A percentile compares a stretch with the other conserved stretches of the same genome.
These are phyloP conservation scores for Centruroides sculpturatus DNA, from an alignment of 1,140 invertebrate species.

Conservation along the genomic window DNA sequence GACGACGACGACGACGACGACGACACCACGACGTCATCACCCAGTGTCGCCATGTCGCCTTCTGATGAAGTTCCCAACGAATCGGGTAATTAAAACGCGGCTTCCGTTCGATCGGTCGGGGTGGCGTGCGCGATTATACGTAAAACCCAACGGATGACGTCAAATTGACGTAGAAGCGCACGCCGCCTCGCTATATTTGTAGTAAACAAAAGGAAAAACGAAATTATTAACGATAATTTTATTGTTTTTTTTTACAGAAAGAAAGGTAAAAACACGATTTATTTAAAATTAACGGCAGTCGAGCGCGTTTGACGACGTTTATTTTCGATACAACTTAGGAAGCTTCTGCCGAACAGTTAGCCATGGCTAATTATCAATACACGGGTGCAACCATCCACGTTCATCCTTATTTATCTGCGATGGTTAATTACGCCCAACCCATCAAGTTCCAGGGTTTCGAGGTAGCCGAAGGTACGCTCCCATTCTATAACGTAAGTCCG, in stretches of 20 bases:
- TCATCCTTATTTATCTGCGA: conserved; percentile 93
- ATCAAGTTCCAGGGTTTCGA: conserved; percentile 98
- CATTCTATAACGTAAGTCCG: too few relatives aligned
- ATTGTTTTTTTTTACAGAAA: conserved; percentile 4
- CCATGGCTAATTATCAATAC: conserved; percentile 53
- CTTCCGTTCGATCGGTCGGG: too few relatives aligned
- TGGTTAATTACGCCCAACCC: conserved; percentile 99
- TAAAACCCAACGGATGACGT: background rate
- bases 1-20: conserved; percentile 60
- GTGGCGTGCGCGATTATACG: too few relatives aligned
- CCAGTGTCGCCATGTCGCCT: too few relatives aligned
- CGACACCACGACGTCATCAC: background rate
- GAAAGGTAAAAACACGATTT: conserved; percentile 12
- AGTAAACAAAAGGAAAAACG: too few relatives aligned
- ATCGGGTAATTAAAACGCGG: too few relatives aligned
- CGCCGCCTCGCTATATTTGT: background rate
- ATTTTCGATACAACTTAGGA: conserved; percentile 21
- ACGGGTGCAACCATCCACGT: conserved; percentile 97
- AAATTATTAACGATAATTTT: background rate
- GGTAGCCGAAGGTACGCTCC: conserved; percentile 65
- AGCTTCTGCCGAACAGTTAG: conserved; percentile 40
- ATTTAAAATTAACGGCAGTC: background rate
- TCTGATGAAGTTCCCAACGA: too few relatives aligned
- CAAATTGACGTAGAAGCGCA: background rate
- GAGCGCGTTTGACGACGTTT: background rate